Evolutionary conservation across 2,113 vertebrate species (phyloP), one percentile per base, ranked within the genome.

Genomic region (Paraplagusia blochii): DNA sequence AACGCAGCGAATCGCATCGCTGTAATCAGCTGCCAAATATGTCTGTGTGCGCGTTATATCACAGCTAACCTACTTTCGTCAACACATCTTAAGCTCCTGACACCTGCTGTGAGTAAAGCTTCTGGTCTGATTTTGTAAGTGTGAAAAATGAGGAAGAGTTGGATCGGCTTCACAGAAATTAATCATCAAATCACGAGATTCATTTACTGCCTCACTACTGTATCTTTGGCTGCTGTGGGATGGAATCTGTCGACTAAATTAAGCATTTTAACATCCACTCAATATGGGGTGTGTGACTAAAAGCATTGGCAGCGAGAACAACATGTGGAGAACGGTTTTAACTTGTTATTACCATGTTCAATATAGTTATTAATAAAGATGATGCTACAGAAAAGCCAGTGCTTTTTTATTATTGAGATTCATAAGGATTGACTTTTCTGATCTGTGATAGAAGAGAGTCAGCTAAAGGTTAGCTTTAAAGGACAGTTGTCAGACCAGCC

Each of bases 1-100:
- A n/a, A n/a, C n/a, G n/a, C n/a, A n/a, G 33, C 15, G 60, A 63
- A 79, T 74, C 58, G 49, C 66, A 58, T 22, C 63, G 36, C 66
- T 42, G 71, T 67, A 80, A 85, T 88, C 86, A 77, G 66, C 67
- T 15, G 63, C 78, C 81, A 85, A 85, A 85, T 66, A 57, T 55
- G 52, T 51, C 57, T 63, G 51, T 53, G 66, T 57, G 17, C 54
- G 67, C 75, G 69, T 69, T 65, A 84, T 79, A 76, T 77, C 70
- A 63, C 50, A 69, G 72, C 69, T 80, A 85, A 83, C 79, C 86
- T 85, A 80, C 83, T 83, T 87, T 77, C 58, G 58, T 75, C 40
- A 63, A 80, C 66, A 74, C 62, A 67, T 72, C 72, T 78, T 75
- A 76, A 80, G 67, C 35, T 66, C 49, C 22, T 59, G 65, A 74